Conservation (phyloP, 2,888 invertebrate genomes). For the Drosophila fulvimacula region DNA sequence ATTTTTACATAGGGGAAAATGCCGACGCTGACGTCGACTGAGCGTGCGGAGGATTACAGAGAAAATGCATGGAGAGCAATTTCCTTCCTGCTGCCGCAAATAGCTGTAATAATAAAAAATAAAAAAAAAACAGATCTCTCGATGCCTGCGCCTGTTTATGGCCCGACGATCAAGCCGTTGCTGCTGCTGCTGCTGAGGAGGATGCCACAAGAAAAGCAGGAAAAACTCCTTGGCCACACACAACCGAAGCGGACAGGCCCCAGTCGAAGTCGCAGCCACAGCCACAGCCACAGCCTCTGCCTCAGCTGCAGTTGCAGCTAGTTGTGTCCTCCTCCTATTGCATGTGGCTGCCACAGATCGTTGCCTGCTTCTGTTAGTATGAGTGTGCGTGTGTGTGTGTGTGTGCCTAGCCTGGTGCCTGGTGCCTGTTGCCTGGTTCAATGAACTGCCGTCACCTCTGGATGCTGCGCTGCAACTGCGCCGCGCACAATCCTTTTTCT, state of each 20-base stretch:
- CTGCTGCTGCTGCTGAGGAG: slow-evolving; percentile 36
- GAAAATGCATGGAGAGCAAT: slow-evolving; percentile 51
- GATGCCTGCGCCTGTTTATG: slow-evolving; percentile 44
- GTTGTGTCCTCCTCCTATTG: slow-evolving; percentile 63
- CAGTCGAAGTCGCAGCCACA: slow-evolving; percentile 26
- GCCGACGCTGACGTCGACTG: slow-evolving; percentile 55
- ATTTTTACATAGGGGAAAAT: slow-evolving; percentile 73
- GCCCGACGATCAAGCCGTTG: slow-evolving; percentile 47
- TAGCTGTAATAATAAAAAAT: slow-evolving; percentile 76
- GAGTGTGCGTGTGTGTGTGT: slow-evolving; percentile 35
- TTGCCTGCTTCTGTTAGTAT: slow-evolving; percentile 10
- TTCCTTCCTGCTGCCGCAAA: slow-evolving; percentile 73
- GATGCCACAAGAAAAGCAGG: slow-evolving; percentile 79
- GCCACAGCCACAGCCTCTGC: slow-evolving; percentile 29
- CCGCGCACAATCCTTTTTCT: slow-evolving; percentile 71
- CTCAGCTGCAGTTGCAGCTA: slow-evolving; percentile 32
- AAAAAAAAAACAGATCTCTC: slow-evolving; percentile 49
- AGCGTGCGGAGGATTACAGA: slow-evolving; percentile 70
- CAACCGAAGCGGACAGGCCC: slow-evolving; percentile 10
- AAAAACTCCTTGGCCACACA: slow-evolving; percentile 72
- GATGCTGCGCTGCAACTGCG: slow-evolving; percentile 64
- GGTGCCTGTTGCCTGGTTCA: slow-evolving; percentile 63
- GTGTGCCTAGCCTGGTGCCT: slow-evolving; percentile 26
- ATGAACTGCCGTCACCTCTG: slow-evolving; percentile 78
- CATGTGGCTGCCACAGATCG: slow-evolving; percentile 43